Evolutionary conservation across 2,888 invertebrate genomes (phyloP), one percentile per base, ranked within the genome.

Genomic region (Zelleria hepariella): DNA sequence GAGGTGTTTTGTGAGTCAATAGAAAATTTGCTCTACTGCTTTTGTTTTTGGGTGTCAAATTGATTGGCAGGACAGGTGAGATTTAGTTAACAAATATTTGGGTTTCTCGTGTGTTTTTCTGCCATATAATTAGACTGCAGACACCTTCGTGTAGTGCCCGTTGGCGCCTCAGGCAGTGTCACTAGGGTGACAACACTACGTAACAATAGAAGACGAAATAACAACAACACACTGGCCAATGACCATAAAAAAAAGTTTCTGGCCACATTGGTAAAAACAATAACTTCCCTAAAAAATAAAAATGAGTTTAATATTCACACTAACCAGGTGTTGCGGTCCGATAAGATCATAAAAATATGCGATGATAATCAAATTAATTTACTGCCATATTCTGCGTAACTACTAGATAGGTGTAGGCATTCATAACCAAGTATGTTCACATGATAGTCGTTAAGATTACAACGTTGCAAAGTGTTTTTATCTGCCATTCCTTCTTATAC

Each of bases 81-180:
- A 24, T 52, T 49, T 58, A 49, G 32, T 55, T 67, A 64, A 48
- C 58, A 51, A 48, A 59, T 59, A 82, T 81, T 82, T 82, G 82
- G 69, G 73, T 77, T 80, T 68, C 74, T 70, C 67, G 77, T 74
- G 78, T 81, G 82, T 84, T 79, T 73, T 69, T 77, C 72, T 72
- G 71, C 76, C 72, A 79, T 87, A 85, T 87, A 85, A 87, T 88
- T 88, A 86, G 80, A 71, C 66, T 68, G 70, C 83, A 84, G 82
- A 88, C 87, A 87, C 87, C 86, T 87, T 73, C 70, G 74, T 69
- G 78, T 76, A 80, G 79, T 82, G 78, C 77, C 72, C 67, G 69
- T 75, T 82, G 86, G 86, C 86, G 87, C 88, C 86, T 78, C 58
- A 62, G 77, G 83, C 77, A 62, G 70, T 72, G 64, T 69, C 62